Evolutionary conservation across 2,888 invertebrate genomes (phyloP), one percentile per base, ranked within the genome.

Genomic region (Lasioglossum leucozonium): DNA sequence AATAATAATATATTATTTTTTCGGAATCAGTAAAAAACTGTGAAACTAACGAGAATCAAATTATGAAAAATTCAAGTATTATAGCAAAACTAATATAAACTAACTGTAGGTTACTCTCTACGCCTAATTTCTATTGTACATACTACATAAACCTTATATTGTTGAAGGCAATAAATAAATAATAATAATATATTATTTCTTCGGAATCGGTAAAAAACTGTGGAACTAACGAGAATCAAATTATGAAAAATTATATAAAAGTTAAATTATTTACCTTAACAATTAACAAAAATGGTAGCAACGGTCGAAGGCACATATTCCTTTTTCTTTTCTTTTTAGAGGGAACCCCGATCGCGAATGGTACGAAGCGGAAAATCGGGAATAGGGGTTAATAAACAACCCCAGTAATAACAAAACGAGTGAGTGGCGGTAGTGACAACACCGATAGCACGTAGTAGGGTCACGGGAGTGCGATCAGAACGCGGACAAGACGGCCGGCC

Each of bases 381-480:
- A 47, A n/a, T 40, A 16, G 10, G 37, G 37, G n/a, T 4, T 69
- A 73, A 73, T 47, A 69, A 75, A 30, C 76, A 69, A 69, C 42
- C 44, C 51, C 69, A 30, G 55, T 69, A 73, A 22, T 55, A 42
- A 55, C 65, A 40, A 55, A 76, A 79, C 75, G 67, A 69, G 37
- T 58, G 65, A 67, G 65, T 67, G 44, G 62, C 65, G 47, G 44
- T 76, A 78, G 71, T 72, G 67, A 62, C 22, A 79, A 83, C 26
- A 79, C 71, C 58, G 62, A 76, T 58, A 37, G 71, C 69, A 44
- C 72, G 77, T 80, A 78, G 76, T 81, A 82, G 81, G 79, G 81
- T 79, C 58, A 80, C 71, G 69, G 37, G 85, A 76, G 81, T 81
- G 72, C 80, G 77, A 85, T 72, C 58, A 71, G 77, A 72, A 79